Conservation (phyloP, 2,797 vertebrate genomes). For the Euphonia xanthogaster region DNA sequence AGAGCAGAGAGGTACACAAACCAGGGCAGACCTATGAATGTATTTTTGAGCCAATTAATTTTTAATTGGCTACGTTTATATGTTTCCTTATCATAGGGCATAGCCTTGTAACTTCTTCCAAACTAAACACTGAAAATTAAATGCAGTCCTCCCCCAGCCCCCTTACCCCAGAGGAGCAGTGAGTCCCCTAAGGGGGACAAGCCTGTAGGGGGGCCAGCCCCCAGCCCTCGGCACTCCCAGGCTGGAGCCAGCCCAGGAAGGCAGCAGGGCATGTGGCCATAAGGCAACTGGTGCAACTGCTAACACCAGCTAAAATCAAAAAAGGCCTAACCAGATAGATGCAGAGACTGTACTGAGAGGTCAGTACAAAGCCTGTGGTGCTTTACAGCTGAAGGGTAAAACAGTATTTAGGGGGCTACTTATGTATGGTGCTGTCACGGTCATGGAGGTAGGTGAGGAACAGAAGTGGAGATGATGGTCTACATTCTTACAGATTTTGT, state of each 20-base stretch:
- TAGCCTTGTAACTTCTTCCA: neutral
- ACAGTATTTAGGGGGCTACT: neutral
- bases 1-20: neutral
- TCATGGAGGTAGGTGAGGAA: neutral
- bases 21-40: neutral
- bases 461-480: neutral
- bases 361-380: neutral
- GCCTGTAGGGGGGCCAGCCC: neutral
- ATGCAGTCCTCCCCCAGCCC: neutral
- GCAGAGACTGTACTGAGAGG: neutral
- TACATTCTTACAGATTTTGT: neutral
- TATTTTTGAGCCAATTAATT: neutral
- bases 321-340: neutral
- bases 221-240: rapidly evolving
- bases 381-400: neutral
- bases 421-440: rapidly evolving
- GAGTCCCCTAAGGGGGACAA: neutral
- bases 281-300: rapidly evolving
- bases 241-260: rapidly evolving
- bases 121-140: neutral
- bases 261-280: neutral
- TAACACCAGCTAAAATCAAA: neutral
- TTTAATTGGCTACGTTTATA: neutral
- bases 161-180: rapidly evolving
- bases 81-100: neutral